Evolutionary conservation across 2,113 vertebrate species (phyloP).

Genomic region (Prunella himalayana): DNA sequence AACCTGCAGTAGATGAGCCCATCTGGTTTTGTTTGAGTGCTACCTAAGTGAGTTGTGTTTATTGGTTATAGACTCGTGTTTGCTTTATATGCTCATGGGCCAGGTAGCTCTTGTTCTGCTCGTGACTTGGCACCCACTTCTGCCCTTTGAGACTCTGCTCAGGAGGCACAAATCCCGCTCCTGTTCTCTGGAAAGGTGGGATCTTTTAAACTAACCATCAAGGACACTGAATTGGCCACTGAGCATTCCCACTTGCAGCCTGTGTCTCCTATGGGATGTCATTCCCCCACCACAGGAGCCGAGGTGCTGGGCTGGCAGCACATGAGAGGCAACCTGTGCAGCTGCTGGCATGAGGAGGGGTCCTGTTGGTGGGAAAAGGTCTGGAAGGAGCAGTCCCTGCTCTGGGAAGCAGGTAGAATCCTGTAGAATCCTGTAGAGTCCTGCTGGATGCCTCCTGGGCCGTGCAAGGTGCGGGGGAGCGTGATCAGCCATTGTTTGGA

Average conservation of each 20-base stretch:
- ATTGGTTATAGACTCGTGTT: constrained; percentile 37
- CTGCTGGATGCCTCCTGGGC: background rate
- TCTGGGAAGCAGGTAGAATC: background rate
- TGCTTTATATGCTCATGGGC: background rate
- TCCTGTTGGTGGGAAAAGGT: fast-evolving
- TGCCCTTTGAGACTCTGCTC: background rate
- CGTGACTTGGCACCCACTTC: background rate
- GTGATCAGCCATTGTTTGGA: background rate
- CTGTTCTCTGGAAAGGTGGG: background rate
- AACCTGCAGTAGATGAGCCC: background rate
- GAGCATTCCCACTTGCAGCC: background rate
- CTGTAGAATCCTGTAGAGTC: fast-evolving
- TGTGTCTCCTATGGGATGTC: background rate
- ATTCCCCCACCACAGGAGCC: fast-evolving
- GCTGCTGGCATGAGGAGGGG: background rate
- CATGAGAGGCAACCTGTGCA: background rate
- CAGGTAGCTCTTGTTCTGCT: constrained; percentile 14
- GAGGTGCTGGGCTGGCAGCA: background rate
- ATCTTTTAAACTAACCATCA: background rate
- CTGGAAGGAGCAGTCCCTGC: background rate
- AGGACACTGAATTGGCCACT: background rate
- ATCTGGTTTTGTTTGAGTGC: constrained; percentile 55
- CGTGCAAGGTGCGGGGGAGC: background rate
- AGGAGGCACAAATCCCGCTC: background rate
- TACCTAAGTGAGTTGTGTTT: constrained; percentile 57